Evolutionary conservation across 1,140 invertebrate genomes (phyloP).

Genomic region (Papilio polyxenes): DNA sequence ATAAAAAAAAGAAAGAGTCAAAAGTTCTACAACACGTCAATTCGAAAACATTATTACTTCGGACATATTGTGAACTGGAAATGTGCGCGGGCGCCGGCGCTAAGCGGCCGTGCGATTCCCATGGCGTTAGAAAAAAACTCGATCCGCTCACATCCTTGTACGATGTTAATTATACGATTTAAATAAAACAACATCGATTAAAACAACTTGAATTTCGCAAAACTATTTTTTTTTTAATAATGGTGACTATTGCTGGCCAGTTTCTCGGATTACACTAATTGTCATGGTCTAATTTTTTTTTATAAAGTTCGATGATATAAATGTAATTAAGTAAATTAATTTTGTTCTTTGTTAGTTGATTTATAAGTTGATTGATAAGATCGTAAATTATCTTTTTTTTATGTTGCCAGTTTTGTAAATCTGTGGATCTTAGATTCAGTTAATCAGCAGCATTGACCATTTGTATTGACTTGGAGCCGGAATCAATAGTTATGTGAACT

Average conservation of each 20-base stretch:
- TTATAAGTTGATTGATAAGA: too few relatives aligned
- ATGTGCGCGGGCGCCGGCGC: constrained; percentile 67
- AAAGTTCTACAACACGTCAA: neutral
- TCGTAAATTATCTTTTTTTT: neutral
- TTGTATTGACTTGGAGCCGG: constrained; percentile 17
- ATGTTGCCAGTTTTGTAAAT: neutral
- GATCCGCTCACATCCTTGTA: constrained; percentile 40
- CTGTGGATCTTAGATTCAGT: neutral
- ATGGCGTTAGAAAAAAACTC: constrained; percentile 44
- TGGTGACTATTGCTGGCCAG: neutral
- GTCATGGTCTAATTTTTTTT: neutral
- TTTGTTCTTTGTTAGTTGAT: neutral
- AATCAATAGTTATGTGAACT: constrained; percentile 12
- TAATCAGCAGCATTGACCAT: neutral
- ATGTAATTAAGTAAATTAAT: neutral
- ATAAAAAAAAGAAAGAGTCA: neutral
- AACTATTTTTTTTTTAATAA: neutral
- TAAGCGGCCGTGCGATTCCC: constrained; percentile 46
- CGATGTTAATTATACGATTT: constrained; percentile 38
- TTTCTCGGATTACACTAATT: neutral
- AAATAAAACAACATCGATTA: constrained; percentile 31
- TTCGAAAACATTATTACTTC: neutral
- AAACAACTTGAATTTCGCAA: constrained; percentile 19
- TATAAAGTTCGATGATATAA: neutral
- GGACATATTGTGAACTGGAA: constrained; percentile 43